phyloP scores from a whole-genome alignment of 2,888 invertebrate genomes.

The Leptinotarsa tumamoca region DNA sequence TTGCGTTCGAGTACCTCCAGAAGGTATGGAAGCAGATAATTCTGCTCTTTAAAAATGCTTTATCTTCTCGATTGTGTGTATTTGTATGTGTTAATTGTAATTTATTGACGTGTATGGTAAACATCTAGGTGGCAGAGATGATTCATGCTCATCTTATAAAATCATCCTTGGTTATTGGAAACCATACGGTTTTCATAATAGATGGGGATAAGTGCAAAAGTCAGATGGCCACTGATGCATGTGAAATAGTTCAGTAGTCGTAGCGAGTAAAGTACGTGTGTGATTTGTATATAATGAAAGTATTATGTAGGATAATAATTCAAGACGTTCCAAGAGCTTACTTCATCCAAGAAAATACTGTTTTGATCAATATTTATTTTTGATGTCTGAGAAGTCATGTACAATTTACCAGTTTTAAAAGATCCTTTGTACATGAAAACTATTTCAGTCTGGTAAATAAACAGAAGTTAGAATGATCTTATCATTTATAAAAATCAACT shows the following conservation, averaged over 20 bases:
- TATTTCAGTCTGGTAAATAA: too few species aligned
- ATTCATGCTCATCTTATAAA: conserved; percentile 10
- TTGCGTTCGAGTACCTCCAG: conserved; percentile 70
- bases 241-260: neutral
- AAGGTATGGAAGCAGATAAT: conserved; percentile 70
- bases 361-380: too few species aligned
- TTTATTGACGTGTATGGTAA: conserved; percentile 11
- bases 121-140: neutral
- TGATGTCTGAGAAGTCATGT: too few species aligned
- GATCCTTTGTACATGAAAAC: too few species aligned
- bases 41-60: conserved; percentile 58
- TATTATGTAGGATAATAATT: neutral
- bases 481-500: too few species aligned
- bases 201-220: conserved; percentile 11
- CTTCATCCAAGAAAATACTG: neutral
- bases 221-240: conserved; percentile 9
- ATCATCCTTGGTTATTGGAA: neutral
- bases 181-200: neutral
- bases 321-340: neutral
- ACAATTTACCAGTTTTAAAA: too few species aligned
- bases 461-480: too few species aligned
- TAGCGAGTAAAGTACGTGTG: neutral
- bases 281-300: neutral
- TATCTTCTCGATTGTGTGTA: conserved; percentile 7
- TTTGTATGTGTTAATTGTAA: conserved; percentile 17